A percentile compares a stretch with the other conserved stretches of the same genome.
These are phyloP conservation scores for Vulpes ferrilata DNA, from an alignment of 2,113 vertebrate genomes.

Conservation along the genomic window DNA sequence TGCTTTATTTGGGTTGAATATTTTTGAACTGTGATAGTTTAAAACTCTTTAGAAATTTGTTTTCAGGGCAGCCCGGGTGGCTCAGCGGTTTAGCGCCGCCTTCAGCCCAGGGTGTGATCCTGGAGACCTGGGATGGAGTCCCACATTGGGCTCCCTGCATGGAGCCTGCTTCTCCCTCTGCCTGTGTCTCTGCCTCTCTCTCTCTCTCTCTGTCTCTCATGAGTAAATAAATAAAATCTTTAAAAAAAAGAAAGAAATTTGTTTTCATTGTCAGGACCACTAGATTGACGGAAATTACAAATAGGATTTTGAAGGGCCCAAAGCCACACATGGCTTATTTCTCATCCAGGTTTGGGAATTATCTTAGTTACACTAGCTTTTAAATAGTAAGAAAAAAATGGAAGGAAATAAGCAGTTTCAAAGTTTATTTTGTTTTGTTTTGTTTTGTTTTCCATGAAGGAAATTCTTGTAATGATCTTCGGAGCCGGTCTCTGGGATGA, in stretches of 20 bases:
- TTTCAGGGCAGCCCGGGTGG: not conserved
- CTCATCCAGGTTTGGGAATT: constrained; percentile 33
- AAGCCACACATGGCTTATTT: constrained; percentile 7
- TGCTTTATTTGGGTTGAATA: constrained; percentile 16
- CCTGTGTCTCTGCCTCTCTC: too few species aligned
- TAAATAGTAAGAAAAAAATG: constrained; percentile 35
- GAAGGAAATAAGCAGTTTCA: constrained; percentile 3
- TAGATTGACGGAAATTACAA: not conserved
- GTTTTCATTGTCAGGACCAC: not conserved
- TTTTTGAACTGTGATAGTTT: constrained; percentile 17
- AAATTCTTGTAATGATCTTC: not conserved
- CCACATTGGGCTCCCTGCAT: too few species aligned
- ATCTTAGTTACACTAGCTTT: not conserved
- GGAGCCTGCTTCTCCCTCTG: too few species aligned
- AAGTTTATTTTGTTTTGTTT: not conserved
- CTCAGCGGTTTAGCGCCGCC: too few species aligned
- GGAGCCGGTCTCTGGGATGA: not conserved
- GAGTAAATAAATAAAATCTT: too few species aligned
- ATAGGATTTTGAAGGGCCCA: constrained; percentile 20
- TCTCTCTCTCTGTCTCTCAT: too few species aligned
- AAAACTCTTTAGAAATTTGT: constrained; percentile 11
- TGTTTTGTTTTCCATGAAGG: not conserved
- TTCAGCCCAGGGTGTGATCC: too few species aligned
- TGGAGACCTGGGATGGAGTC: too few species aligned
- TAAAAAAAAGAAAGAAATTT: not conserved